These are phyloP conservation scores for Leptopilina drosophilae DNA, from an alignment of 2,888 invertebrate genomes.

Conservation along the genomic window DNA sequence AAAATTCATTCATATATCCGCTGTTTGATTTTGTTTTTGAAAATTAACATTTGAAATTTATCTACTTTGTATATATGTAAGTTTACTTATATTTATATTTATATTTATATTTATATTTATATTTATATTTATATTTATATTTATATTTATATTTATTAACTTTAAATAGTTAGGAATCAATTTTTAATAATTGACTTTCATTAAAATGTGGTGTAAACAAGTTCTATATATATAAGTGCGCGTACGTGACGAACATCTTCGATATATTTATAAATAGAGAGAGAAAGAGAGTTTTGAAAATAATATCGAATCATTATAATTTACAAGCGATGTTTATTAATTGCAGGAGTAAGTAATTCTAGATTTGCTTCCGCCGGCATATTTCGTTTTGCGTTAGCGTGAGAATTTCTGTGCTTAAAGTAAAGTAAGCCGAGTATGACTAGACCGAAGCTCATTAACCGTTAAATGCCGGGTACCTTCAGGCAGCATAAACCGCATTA, in stretches of 20 bases:
- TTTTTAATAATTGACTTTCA: too few relatives aligned
- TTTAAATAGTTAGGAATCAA: too few relatives aligned
- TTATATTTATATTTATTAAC: too few relatives aligned
- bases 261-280: not conserved
- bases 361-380: constrained; percentile 31
- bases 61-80: too few relatives aligned
- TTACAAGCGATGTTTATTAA: not conserved
- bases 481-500: constrained; percentile 23
- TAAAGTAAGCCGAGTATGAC: constrained; percentile 19
- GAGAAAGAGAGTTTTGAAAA: too few relatives aligned
- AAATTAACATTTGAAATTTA: too few relatives aligned
- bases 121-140: too few relatives aligned
- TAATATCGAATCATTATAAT: constrained; percentile 19
- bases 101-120: too few relatives aligned
- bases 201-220: too few relatives aligned
- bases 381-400: constrained; percentile 30
- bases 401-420: constrained; percentile 28
- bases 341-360: not conserved
- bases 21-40: not conserved
- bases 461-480: constrained; percentile 8
- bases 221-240: too few relatives aligned
- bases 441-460: constrained; percentile 34
- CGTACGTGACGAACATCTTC: not conserved
- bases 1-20: not conserved
- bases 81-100: too few relatives aligned